These are phyloP conservation scores for Alloscopus bannaensis DNA, from an alignment of 2,888 invertebrate genomes.

Conservation along the genomic window DNA sequence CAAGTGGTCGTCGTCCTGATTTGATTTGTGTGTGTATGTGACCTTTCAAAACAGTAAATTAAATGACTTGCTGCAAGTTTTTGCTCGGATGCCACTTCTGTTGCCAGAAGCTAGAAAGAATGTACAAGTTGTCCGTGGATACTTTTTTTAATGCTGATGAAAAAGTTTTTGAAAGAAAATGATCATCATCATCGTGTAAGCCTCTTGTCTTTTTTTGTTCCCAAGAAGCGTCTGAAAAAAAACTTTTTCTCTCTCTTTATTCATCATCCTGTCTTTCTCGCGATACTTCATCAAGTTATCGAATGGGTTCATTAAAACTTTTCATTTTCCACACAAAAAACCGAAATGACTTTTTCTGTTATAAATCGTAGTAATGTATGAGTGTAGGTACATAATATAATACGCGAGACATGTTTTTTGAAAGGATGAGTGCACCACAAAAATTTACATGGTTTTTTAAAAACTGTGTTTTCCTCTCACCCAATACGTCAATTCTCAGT, in stretches of 20 bases:
- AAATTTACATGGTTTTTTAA: background rate
- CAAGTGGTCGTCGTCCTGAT: too few species aligned
- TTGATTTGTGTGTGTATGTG: too few species aligned
- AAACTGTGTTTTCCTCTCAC: background rate
- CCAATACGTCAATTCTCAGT: too few species aligned
- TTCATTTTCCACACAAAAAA: background rate
- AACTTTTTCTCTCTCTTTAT: background rate
- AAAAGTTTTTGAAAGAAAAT: background rate
- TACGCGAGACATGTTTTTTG: background rate
- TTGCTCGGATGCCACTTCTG: background rate
- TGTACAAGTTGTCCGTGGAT: background rate
- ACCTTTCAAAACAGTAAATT: too few species aligned
- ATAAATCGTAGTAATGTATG: background rate
- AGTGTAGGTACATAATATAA: constrained; percentile 5
- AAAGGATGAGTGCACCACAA: background rate
- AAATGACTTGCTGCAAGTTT: background rate
- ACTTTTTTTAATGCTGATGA: background rate
- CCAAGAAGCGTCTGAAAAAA: too few species aligned
- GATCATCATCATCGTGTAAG: background rate
- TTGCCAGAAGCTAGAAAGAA: background rate
- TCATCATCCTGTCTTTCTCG: background rate
- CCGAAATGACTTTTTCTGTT: background rate
- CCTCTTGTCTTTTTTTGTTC: background rate
- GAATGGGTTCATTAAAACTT: background rate
- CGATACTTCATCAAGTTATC: background rate